Base-by-base conservation (phyloP, 2,888 invertebrate species). In the Stegophylla sp. region DNA sequence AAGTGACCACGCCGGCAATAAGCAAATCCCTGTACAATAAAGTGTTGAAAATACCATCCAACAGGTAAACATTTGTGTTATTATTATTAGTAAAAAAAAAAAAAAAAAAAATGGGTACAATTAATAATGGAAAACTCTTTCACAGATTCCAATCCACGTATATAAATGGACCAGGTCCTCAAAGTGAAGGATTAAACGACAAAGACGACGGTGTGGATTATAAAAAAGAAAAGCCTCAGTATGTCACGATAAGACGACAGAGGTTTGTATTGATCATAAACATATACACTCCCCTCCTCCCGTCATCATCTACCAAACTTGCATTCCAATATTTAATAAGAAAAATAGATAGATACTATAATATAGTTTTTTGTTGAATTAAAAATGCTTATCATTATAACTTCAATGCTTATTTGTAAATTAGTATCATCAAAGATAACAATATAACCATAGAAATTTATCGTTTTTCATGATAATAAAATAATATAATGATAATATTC, bases 21-120 rank as follows among this genome's bases (percentile, higher is more conserved):
- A 93, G 92, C 86, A 92, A 92, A 86, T 91, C 90, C 64, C 88
- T 94, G 1, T 94, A 93, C 85, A 91, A 94, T 85, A 91, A 92
- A 84, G 93, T 94, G 1, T 86, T 94, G 74, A 84, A 82, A 67
- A 64, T 82, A 13, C 83, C 83, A 15, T 34, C 83, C 1, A 73
- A 79, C 15, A 83, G 83, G 84, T 84, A 76, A 72, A 61, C n/a
- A n/a, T n/a, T n/a, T n/a, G n/a, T n/a, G 12, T 41, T 13, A 61
- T 41, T n/a, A 28, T 13, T 13, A 10, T 34, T 34, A 1, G 23
- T 64, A 4, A 41, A 51, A 41, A 41, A 23, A 15, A 20, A 23
- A 1, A 23, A 51, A 4, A 41, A 51, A 41, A 41, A 23, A 15
- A 20, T 7, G 20, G 4, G 20, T 51, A n/a, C n/a, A 7, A n/a